These are phyloP conservation scores for Phylloscopus trochilus DNA, from an alignment of 2,113 vertebrate genomes.

Conservation along the genomic window DNA sequence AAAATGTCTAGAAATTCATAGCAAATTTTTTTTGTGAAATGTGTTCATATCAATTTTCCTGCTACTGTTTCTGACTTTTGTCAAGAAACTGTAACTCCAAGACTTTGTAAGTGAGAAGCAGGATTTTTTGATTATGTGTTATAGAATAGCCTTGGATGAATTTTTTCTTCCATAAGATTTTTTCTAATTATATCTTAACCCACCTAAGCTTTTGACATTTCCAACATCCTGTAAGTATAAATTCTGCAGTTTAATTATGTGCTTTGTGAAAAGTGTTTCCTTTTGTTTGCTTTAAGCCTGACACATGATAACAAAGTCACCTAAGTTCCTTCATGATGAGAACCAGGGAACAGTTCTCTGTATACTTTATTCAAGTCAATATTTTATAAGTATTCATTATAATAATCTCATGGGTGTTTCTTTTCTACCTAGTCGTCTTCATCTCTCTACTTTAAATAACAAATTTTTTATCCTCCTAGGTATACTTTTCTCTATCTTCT, in stretches of 20 bases:
- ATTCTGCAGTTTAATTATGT: conserved; percentile 13
- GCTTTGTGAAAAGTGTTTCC: conserved; percentile 32
- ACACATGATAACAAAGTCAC: neutral
- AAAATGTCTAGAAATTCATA: neutral
- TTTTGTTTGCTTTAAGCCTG: conserved; percentile 32
- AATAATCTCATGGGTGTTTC: neutral
- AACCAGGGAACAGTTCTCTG: neutral
- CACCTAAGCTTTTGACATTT: conserved; percentile 30
- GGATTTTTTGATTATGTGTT: neutral
- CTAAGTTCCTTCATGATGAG: neutral
- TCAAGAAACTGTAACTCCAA: neutral
- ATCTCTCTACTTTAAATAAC: neutral
- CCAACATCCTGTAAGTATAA: neutral
- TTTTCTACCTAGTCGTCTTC: neutral
- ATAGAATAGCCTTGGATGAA: neutral
- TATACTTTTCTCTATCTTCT: neutral
- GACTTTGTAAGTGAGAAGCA: neutral
- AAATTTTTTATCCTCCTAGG: neutral
- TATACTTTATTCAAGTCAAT: neutral
- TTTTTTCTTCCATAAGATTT: neutral
- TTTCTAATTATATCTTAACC: conserved; percentile 19
- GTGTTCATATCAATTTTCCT: neutral
- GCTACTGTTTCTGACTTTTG: neutral
- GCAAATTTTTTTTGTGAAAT: neutral
- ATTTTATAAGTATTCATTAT: neutral